These are phyloP conservation scores for Geophilus truncorum DNA, from an alignment of 2,888 invertebrate species.

Conservation along the genomic window DNA sequence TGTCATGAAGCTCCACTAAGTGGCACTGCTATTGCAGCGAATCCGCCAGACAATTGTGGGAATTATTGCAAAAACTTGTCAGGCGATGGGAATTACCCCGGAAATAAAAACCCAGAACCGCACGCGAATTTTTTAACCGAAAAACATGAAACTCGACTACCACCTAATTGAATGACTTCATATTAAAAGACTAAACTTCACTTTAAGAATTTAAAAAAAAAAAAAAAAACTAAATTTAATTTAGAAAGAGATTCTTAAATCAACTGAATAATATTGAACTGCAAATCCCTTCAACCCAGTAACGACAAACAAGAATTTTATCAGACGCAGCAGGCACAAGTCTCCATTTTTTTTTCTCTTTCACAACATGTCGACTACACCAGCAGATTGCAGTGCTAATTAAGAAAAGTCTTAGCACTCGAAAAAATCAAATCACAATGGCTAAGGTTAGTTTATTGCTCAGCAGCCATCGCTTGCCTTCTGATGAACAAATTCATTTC, in stretches of 20 bases:
- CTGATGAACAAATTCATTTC: conserved; percentile 6
- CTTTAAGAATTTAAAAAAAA: neutral
- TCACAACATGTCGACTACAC: neutral
- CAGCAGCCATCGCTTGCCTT: neutral
- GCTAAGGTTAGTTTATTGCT: neutral
- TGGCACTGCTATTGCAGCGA: too few relatives aligned
- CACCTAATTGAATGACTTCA: too few relatives aligned
- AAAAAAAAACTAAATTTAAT: neutral
- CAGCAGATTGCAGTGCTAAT: conserved; percentile 17
- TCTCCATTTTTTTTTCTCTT: neutral
- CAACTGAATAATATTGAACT: neutral
- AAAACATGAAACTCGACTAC: too few relatives aligned
- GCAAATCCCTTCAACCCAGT: neutral
- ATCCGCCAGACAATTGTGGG: too few relatives aligned
- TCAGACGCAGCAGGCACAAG: neutral
- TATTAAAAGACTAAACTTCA: too few relatives aligned
- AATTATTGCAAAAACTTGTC: too few relatives aligned
- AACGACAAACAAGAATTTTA: neutral
- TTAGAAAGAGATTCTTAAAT: too few relatives aligned
- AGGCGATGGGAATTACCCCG: too few relatives aligned
- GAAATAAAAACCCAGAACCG: too few relatives aligned
- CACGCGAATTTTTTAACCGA: too few relatives aligned
- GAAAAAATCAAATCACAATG: neutral
- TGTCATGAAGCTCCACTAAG: too few relatives aligned
- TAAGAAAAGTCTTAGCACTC: neutral